Percentiles rank a stretch among this genome's conserved stretches.
These are phyloP conservation scores for Aradophagus sp. DNA, from an alignment of 1,140 invertebrate genomes.

Conservation along the genomic window DNA sequence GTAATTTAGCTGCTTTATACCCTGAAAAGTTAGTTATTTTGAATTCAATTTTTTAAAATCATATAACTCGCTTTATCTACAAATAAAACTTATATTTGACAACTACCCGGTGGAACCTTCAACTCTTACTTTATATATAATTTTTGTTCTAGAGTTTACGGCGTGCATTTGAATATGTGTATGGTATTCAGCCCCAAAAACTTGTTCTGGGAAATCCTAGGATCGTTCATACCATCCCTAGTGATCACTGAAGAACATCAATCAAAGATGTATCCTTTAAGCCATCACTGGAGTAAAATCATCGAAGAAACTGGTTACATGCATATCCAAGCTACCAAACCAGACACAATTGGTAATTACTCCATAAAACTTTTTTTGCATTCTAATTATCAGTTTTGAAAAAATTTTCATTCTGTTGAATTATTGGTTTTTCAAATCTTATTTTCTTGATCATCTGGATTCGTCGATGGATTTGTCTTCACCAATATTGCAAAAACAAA, in stretches of 20 bases:
- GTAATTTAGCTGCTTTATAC: slow-evolving; percentile 79
- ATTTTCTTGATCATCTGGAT: no score
- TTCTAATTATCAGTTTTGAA: no score
- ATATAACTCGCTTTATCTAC: no score
- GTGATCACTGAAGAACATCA: slow-evolving; percentile 76
- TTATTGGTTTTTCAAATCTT: no score
- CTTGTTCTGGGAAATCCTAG: slow-evolving; percentile 76
- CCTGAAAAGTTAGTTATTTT: slow-evolving; percentile 76
- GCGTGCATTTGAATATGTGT: slow-evolving; percentile 81
- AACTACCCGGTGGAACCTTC: not conserved
- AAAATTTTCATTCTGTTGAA: no score
- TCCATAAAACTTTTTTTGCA: slow-evolving; percentile 27
- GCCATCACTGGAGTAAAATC: slow-evolving; percentile 70
- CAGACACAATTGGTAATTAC: slow-evolving; percentile 88
- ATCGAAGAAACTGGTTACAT: slow-evolving; percentile 86
- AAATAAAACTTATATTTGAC: no score
- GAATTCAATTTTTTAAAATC: no score
- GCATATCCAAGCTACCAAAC: slow-evolving; percentile 91
- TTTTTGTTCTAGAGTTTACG: slow-evolving; percentile 76
- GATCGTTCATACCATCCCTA: slow-evolving; percentile 75
- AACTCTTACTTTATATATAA: slow-evolving; percentile 11
- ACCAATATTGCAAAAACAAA: no score
- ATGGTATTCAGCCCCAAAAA: slow-evolving; percentile 63
- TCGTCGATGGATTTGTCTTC: no score
- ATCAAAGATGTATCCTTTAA: slow-evolving; percentile 79